phyloP scores from a whole-genome alignment of 2,888 invertebrate genomes.

The Drosophila cognata region DNA sequence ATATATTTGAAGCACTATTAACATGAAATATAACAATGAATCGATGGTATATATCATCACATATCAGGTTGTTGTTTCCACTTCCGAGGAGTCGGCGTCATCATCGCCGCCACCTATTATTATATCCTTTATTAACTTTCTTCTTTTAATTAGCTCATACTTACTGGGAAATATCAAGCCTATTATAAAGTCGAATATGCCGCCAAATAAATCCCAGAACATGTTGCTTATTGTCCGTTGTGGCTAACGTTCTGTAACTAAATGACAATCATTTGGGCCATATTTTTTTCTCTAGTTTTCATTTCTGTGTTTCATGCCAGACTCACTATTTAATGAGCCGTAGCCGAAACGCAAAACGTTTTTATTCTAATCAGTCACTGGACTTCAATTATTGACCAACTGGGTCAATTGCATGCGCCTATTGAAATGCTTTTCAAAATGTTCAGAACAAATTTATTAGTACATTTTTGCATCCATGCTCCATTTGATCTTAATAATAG shows the following conservation, averaged over 20 bases:
- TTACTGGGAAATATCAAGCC: constrained; percentile 76
- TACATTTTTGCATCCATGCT: constrained; percentile 30
- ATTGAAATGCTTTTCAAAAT: constrained; percentile 45
- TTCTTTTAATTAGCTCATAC: constrained; percentile 21
- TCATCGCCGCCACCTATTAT: constrained; percentile 70
- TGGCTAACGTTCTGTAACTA: constrained; percentile 59
- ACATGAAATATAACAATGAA: constrained; percentile 28
- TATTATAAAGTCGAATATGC: constrained; percentile 72
- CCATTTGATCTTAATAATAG: constrained; percentile 20
- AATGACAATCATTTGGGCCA: constrained; percentile 30
- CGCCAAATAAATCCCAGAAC: constrained; percentile 76
- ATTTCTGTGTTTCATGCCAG: neutral
- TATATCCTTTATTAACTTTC: neutral
- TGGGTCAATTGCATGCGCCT: constrained; percentile 34
- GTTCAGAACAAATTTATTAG: constrained; percentile 43
- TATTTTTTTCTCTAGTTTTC: neutral
- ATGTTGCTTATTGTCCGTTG: constrained; percentile 45
- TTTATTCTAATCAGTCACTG: constrained; percentile 14
- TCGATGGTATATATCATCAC: constrained; percentile 13
- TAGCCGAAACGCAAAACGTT: constrained; percentile 35
- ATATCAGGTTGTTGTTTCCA: constrained; percentile 74
- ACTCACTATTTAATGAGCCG: constrained; percentile 65
- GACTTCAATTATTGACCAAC: constrained; percentile 27
- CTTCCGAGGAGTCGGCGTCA: constrained; percentile 80
- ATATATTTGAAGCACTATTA: constrained; percentile 37